A percentile compares a stretch with the other conserved stretches of the same genome.
Conservation (phyloP, 2,888 invertebrate species). For the Teleiodes luculella region DNA sequence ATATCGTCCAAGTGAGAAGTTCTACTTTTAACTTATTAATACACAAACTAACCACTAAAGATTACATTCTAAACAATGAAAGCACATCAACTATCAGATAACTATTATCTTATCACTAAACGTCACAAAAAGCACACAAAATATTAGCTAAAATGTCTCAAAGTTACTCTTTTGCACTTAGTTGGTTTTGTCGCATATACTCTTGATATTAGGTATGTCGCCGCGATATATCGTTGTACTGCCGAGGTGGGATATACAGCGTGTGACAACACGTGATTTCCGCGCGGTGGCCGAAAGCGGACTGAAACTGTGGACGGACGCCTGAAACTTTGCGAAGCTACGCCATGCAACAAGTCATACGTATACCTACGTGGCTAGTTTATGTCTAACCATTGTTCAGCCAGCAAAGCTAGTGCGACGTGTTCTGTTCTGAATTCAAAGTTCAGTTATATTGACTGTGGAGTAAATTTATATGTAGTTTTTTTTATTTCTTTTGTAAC, state of each 20-base stretch:
- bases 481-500: too few species aligned
- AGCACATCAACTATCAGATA: not conserved
- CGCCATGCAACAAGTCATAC: not conserved
- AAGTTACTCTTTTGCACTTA: not conserved
- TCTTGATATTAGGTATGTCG: not conserved
- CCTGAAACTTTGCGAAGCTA: not conserved
- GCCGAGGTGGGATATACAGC: not conserved
- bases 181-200: not conserved
- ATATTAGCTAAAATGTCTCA: not conserved
- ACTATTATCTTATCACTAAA: not conserved
- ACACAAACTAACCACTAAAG: not conserved
- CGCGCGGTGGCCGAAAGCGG: not conserved
- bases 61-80: not conserved
- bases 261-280: not conserved
- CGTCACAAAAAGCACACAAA: not conserved
- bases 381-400: too few species aligned
- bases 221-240: not conserved
- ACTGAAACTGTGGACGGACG: not conserved
- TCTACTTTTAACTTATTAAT: not conserved
- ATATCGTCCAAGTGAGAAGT: not conserved
- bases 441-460: too few species aligned
- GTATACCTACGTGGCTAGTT: not conserved
- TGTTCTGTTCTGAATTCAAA: too few species aligned
- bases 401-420: too few species aligned
- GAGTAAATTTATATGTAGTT: too few species aligned